Conservation (phyloP, 2,888 invertebrate species). For the Pseudococcus jackbeardsleyi region DNA sequence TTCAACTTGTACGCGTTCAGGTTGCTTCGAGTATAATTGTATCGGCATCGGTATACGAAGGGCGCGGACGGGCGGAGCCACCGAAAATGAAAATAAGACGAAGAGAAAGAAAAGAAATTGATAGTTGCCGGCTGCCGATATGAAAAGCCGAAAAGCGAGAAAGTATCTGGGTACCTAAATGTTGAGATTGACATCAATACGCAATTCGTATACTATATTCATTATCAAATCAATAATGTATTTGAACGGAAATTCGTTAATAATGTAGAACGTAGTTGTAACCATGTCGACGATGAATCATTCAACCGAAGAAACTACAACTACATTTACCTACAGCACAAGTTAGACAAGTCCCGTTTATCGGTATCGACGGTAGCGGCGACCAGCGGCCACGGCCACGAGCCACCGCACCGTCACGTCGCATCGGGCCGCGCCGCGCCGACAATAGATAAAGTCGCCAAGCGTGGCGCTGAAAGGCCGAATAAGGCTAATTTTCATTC, state of each 20-base stretch:
- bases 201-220: neutral
- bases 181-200: neutral
- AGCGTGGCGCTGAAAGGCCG: neutral
- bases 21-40: too few species aligned
- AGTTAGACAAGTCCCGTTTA: too few species aligned
- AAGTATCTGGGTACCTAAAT: neutral
- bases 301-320: conserved; percentile 21
- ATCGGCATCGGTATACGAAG: too few species aligned
- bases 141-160: neutral
- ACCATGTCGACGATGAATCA: conserved; percentile 14
- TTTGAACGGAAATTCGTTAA: conserved; percentile 20
- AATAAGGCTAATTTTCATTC: too few species aligned
- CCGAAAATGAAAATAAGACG: too few species aligned
- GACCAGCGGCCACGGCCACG: too few species aligned
- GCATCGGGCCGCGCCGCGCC: neutral
- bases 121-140: too few species aligned
- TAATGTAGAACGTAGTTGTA: conserved; percentile 27
- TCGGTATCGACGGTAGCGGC: too few species aligned
- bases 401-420: too few species aligned
- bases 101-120: too few species aligned
- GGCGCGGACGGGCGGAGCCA: too few species aligned
- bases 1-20: too few species aligned
- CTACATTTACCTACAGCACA: neutral
- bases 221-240: neutral
- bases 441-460: neutral